Percentiles rank a stretch among this genome's conserved stretches.
Evolutionary conservation across 1,140 invertebrate genomes (phyloP).

Genomic region (Nasonia vitripennis): DNA sequence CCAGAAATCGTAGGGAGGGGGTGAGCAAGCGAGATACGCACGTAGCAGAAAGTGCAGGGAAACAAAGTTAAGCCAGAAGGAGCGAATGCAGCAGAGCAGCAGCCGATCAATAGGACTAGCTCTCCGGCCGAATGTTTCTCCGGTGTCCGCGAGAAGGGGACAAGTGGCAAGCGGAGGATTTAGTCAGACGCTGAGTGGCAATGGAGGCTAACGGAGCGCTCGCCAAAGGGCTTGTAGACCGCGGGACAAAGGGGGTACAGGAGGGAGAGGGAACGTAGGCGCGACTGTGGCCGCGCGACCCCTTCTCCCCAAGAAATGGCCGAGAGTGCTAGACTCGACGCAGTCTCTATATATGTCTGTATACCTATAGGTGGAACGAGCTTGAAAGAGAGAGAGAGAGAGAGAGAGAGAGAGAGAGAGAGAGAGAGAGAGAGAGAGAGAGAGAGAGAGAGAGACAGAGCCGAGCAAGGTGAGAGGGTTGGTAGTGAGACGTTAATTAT

Average conservation of each 20-base stretch:
- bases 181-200: conserved; percentile 59
- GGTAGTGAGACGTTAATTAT: conserved; percentile 76
- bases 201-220: conserved; percentile 40
- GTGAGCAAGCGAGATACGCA: not conserved
- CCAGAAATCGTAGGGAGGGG: conserved; percentile 57
- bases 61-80: conserved; percentile 71
- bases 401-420: conserved; percentile 22
- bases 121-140: conserved; percentile 66
- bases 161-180: conserved; percentile 61
- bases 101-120: conserved; percentile 72
- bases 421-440: conserved; percentile 24
- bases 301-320: conserved; percentile 32
- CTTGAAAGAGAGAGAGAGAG: not conserved
- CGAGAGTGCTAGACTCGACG: conserved; percentile 53
- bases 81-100: conserved; percentile 53
- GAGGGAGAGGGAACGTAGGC: not conserved
- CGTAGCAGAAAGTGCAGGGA: conserved; percentile 57
- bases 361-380: conserved; percentile 43
- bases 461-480: conserved; percentile 59
- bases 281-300: not conserved
- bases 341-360: conserved; percentile 5
- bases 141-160: conserved; percentile 58
- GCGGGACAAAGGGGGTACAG: conserved; percentile 28
- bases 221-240: conserved; percentile 27
- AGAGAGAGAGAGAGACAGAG: conserved; percentile 23